Evolutionary conservation across 2,797 vertebrate genomes (phyloP).

Genomic region (Monodelphis domestica): DNA sequence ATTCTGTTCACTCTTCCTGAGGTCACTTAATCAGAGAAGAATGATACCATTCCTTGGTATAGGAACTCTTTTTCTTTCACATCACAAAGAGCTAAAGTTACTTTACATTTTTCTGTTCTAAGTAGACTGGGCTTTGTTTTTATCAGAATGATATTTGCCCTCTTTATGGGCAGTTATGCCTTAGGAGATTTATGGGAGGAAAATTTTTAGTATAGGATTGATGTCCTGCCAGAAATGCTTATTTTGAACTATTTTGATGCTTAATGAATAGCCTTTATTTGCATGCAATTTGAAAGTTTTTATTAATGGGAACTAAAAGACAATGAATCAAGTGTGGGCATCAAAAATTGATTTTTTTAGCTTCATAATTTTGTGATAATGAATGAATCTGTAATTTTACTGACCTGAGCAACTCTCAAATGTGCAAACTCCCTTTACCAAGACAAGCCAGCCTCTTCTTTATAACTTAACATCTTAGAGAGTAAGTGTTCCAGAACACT

Average conservation of each 20-base stretch:
- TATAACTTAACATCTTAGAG: background rate
- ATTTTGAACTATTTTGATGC: no score
- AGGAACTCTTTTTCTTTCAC: background rate
- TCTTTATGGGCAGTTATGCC: background rate
- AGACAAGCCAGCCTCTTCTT: background rate
- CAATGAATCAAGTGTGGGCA: background rate
- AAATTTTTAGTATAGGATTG: background rate
- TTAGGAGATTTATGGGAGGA: background rate
- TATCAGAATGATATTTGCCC: background rate
- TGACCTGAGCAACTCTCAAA: background rate
- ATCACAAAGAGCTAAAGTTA: background rate
- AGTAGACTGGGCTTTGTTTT: background rate
- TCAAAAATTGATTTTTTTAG: background rate
- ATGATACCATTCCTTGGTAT: background rate
- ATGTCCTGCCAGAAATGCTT: background rate
- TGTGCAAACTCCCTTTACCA: background rate
- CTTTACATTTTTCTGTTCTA: background rate
- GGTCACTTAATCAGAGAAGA: background rate
- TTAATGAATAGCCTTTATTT: background rate
- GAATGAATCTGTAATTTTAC: background rate
- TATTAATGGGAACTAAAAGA: background rate
- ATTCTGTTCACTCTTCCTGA: background rate
- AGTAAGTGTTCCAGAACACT: background rate
- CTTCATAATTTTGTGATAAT: background rate
- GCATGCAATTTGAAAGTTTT: background rate